These are phyloP conservation scores for Diarsia rubi DNA, from an alignment of 2,888 invertebrate species.

Conservation along the genomic window DNA sequence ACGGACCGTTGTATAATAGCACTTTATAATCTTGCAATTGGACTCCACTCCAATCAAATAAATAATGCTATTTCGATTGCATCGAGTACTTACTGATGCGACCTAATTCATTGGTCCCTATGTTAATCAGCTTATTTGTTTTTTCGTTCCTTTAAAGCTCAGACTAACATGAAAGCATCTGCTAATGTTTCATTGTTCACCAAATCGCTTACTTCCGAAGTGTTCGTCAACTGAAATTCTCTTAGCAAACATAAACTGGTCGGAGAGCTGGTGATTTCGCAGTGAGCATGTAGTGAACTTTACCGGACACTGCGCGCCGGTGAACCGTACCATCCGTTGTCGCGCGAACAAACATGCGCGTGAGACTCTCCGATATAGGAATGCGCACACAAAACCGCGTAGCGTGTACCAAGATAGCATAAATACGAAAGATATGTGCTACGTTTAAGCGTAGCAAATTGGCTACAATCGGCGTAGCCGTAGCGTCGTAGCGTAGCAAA, in stretches of 20 bases:
- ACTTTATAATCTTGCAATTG: neutral
- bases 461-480: constrained; percentile 29
- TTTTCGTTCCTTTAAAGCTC: neutral
- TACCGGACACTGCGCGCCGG: constrained; percentile 75
- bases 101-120: neutral
- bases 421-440: constrained; percentile 31
- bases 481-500: constrained; percentile 41
- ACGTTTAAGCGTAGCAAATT: constrained; percentile 43
- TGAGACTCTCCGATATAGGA: constrained; percentile 78
- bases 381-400: constrained; percentile 66
- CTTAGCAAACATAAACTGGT: constrained; percentile 72
- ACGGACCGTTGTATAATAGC: constrained; percentile 4
- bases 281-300: constrained; percentile 78
- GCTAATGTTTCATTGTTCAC: constrained; percentile 52
- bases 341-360: constrained; percentile 81
- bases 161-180: neutral
- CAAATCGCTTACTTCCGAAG: constrained; percentile 76
- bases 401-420: constrained; percentile 48
- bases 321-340: constrained; percentile 78
- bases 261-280: constrained; percentile 77
- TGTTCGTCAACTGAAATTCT: constrained; percentile 63
- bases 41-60: neutral
- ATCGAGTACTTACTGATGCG: neutral
- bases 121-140: neutral
- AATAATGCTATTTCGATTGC: neutral